Base-by-base conservation (phyloP, 2,113 vertebrate genomes). In the Seriola dumerili region DNA sequence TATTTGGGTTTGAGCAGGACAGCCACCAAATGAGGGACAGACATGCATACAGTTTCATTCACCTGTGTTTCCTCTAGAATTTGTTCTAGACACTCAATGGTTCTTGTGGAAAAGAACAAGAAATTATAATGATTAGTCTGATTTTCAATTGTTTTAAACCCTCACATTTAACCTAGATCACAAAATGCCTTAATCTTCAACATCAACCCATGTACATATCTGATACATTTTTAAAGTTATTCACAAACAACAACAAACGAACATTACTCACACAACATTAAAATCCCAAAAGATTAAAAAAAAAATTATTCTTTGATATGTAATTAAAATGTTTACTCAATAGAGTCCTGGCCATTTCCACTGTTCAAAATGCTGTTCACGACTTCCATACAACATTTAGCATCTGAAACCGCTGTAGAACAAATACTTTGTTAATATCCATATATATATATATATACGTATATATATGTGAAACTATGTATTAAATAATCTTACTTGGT, bases 321-420 rank as follows among this genome's bases (percentile, higher is more conserved):
- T 11, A 61, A 78, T 71, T 16, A 19, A 55, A 77, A 65, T 44
- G 11, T 19, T 88, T 81, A 90, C 88, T 0, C 0, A 0, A 72
- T 32, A 29, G 44, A 0, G 0, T 16, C 1, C 0, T 0, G 0
- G 13, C 0, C 0, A 4, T 0, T 42, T 57, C 32, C 32, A 0
- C 0, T 9, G 2, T 8, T 1, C 11, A 84, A 13, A 55, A 65
- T 10, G 0, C 0, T 0, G n/a, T 14, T 40, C 8, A 57, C 3
- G 0, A 42, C 0, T 0, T 3, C 0, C 73, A 89, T 72, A 29
- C 52, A 57, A 0, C 0, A 0, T 9, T 0, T 9, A 13, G 46
- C 5, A 6, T 42, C 4, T 0, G 0, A 0, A 16, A 21, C 0
- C 0, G 0, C 69, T 67, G 77, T 32, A 36, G 14, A 61, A 5